Evolutionary conservation across 2,113 vertebrate genomes (phyloP), one percentile per base, ranked within the genome.

Genomic region (Embiotoca jacksoni): DNA sequence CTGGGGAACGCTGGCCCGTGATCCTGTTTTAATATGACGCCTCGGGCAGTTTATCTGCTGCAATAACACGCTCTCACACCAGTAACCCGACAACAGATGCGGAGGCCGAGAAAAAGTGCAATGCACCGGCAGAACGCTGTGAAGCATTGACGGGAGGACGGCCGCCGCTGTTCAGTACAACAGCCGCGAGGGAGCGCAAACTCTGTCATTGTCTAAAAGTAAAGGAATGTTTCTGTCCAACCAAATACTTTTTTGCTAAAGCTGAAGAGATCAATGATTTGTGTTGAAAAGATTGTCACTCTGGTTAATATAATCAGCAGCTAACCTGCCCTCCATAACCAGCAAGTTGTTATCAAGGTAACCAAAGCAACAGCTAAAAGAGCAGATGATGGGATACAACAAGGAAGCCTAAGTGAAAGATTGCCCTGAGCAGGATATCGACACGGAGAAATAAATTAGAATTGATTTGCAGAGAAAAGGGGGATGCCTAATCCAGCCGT

Each of bases 401-500:
- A 46, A 80, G 69, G 56, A 52, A 81, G 59, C 16, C 62, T 31
- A 52, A 77, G 56, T 32, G 72, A 81, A 68, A 75, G 56, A 50
- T 70, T 72, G 78, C 67, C 68, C 13, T 46, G 74, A 84, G 83
- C 80, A 72, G 82, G 81, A 76, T 86, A 93, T 90, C 50, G 83
- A 91, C 81, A 64, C 2, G 16, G 64, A 75, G 72, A 62, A 84
- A 74, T 84, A 79, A 92, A 93, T 91, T 89, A 86, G 87, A 93
- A 90, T 91, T 92, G 91, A 93, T 92, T 85, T 73, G 80, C 75
- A 74, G 80, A 63, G 80, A 50, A 89, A 84, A 84, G 80, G 62
- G 66, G 71, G 72, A 71, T 71, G 83, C 58, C 75, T 91, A 93
- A 94, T 93, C 88, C 82, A 9, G 74, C 59, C 8, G 78, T 69